These are phyloP conservation scores for Labeo rohita DNA, from an alignment of 2,113 vertebrate species.

Conservation along the genomic window DNA sequence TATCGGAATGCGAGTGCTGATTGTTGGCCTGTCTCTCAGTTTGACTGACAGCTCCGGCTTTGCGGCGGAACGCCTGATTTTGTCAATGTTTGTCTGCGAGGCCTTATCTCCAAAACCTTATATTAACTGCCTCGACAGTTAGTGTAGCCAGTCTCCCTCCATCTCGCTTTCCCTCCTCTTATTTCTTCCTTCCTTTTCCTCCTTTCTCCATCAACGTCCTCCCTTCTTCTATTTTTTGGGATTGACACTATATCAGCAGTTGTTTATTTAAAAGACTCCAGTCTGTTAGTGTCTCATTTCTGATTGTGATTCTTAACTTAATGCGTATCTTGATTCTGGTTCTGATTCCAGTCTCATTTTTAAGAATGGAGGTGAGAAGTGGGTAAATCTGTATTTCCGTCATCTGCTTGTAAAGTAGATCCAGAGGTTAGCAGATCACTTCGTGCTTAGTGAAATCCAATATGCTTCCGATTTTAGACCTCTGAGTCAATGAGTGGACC, in stretches of 20 bases:
- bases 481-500: constrained; percentile 10
- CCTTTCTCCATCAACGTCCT: constrained; percentile 49
- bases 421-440: constrained; percentile 25
- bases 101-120: constrained; percentile 80
- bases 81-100: constrained; percentile 82
- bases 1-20: constrained; percentile 78
- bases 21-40: constrained; percentile 80
- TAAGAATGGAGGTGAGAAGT: constrained; percentile 7
- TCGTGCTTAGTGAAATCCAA: constrained; percentile 22
- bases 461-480: neutral
- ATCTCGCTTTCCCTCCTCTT: constrained; percentile 63
- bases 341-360: neutral
- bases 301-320: neutral
- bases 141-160: constrained; percentile 77
- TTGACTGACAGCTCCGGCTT: constrained; percentile 78
- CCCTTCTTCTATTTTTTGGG: constrained; percentile 55
- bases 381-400: neutral
- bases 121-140: constrained; percentile 82
- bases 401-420: neutral
- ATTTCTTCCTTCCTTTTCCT: constrained; percentile 33
- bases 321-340: neutral
- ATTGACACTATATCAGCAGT: constrained; percentile 1
- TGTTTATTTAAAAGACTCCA: constrained; percentile 18
- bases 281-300: neutral
- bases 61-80: constrained; percentile 80